A percentile compares a stretch with the other conserved stretches of the same genome.
Conservation (phyloP, 2,888 invertebrate genomes). For the Selenia dentaria region DNA sequence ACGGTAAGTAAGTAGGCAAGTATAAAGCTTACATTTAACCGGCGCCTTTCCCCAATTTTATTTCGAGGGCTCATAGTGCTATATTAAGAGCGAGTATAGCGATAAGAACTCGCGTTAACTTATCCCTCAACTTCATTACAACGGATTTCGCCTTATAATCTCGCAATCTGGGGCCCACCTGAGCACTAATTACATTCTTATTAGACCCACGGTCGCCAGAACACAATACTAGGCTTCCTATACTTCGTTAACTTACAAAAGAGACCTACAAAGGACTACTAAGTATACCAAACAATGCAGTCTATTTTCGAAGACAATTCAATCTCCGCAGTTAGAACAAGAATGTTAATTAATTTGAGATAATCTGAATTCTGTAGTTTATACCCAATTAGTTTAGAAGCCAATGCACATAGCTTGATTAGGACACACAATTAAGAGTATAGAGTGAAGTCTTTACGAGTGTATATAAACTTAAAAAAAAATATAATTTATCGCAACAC, state of each 20-base stretch:
- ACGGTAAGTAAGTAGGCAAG: too few species aligned
- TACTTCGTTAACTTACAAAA: conserved; percentile 23
- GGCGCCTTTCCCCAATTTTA: conserved; percentile 1
- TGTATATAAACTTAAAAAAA: too few species aligned
- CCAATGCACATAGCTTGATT: conserved; percentile 18
- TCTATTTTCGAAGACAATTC: neutral
- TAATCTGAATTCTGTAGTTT: conserved; percentile 7
- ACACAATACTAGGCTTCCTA: conserved; percentile 27
- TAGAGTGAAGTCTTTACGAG: too few species aligned
- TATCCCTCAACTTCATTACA: conserved; percentile 47
- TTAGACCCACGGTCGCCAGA: conserved; percentile 41
- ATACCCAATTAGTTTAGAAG: conserved; percentile 25
- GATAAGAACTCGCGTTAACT: conserved; percentile 14
- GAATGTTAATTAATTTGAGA: conserved; percentile 4
- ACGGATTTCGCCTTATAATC: conserved; percentile 44
- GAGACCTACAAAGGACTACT: conserved; percentile 3
- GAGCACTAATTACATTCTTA: conserved; percentile 49
- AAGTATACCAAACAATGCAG: conserved; percentile 3
- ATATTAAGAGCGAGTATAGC: too few species aligned
- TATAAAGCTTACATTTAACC: too few species aligned
- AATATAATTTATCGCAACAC: too few species aligned
- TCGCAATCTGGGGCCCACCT: conserved; percentile 52
- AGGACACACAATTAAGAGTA: conserved; percentile 12
- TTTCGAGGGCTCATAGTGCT: neutral
- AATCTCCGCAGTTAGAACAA: conserved; percentile 7